Percentiles rank a stretch among this genome's conserved stretches.
Conservation (phyloP, 2,888 invertebrate species). For the Plebejus argus region DNA sequence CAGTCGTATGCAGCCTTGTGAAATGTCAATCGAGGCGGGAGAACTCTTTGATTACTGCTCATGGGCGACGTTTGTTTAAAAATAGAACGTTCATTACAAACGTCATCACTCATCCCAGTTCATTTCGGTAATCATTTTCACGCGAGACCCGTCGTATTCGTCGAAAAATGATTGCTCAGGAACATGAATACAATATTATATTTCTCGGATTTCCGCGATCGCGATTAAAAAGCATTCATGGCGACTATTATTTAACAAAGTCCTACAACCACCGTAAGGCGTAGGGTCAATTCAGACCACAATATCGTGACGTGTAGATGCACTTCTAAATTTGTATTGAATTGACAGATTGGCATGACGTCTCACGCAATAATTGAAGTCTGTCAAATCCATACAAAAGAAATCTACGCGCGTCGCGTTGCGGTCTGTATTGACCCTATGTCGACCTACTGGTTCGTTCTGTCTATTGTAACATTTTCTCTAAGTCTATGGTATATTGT, state of each 20-base stretch:
- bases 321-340: no score
- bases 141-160: background rate
- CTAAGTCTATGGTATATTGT: background rate
- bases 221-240: background rate
- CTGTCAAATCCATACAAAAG: no score
- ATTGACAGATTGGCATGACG: no score
- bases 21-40: constrained; percentile 11
- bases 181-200: background rate
- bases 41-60: constrained; percentile 13
- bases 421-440: background rate
- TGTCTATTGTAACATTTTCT: no score
- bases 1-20: background rate
- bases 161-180: background rate
- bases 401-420: no score
- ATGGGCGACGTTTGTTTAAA: background rate
- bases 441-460: background rate
- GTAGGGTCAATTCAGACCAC: no score
- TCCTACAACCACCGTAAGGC: no score
- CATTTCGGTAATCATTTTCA: background rate
- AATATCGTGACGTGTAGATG: no score
- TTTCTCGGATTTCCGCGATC: background rate
- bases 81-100: background rate
- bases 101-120: background rate
- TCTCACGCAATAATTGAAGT: no score
- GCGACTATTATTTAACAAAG: no score